Evolutionary conservation across 2,888 invertebrate genomes (phyloP), one percentile per base, ranked within the genome.

Genomic region (Cosmorhoe ocellata): DNA sequence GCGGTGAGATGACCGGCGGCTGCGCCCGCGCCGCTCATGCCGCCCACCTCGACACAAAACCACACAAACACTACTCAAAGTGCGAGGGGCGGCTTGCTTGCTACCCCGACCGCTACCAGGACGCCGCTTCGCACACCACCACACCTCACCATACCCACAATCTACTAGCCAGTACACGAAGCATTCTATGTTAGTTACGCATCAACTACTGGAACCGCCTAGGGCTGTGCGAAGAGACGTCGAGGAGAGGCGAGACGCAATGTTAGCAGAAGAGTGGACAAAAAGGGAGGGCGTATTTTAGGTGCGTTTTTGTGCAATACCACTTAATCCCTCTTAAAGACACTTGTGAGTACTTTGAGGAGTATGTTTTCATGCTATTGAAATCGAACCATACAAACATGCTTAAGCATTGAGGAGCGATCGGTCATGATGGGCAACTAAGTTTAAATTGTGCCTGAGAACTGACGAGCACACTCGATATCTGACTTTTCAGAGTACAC

Each of bases 21-120:
- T 71, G 90, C 91, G 71, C 87, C 87, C 76, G 90, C 82, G 78
- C 88, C 88, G 86, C 88, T 85, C 87, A 91, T 80, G 85, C 91
- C 91, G 79, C 91, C 91, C 88, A 91, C 91, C 92, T 91, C 91
- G 82, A 90, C 90, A 91, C 91, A 91, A 83, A 87, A 89, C 86
- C 88, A 89, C 87, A 90, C 86, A 88, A 84, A 88, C 88, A 86
- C 86, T 89, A 89, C 88, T 89, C 80, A 87, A 84, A 84, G 87
- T 86, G 87, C 84, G 80, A 77, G 79, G 74, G 69, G 72, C 74
- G 66, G 65, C 69, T 45, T 58, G 65, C 69, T 45, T 58, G 59
- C 65, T 18, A 57, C 56, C 63, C 67, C 68, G 63, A 62, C 61
- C 50, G 48, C 61, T 49, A 47, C 72, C 70, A 71, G 78, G 71